Evolutionary conservation across 2,797 vertebrate species (phyloP).

Genomic region (Morus bassanus): DNA sequence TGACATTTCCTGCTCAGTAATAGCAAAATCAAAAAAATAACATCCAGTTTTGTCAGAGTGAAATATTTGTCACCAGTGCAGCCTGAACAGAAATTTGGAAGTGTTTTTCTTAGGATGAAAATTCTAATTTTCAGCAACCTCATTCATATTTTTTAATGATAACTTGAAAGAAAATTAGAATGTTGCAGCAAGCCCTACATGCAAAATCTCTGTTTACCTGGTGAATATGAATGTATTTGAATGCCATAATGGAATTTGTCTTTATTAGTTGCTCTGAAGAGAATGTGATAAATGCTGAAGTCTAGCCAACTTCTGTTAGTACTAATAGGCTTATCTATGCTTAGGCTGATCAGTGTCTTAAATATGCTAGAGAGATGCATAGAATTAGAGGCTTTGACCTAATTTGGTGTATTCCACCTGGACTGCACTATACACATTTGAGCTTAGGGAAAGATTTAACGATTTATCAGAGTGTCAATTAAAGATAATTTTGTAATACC

Average conservation of each 20-base stretch:
- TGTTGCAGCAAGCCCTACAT: background rate
- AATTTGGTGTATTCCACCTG: background rate
- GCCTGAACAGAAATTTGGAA: background rate
- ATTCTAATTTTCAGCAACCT: background rate
- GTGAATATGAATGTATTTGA: background rate
- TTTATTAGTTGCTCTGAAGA: constrained; percentile 21
- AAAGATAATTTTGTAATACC: background rate
- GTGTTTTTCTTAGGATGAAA: background rate
- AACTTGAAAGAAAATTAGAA: background rate
- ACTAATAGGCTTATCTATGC: background rate
- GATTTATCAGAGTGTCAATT: background rate
- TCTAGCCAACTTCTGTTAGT: background rate
- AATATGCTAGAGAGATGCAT: background rate
- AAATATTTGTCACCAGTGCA: background rate
- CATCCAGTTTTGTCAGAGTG: background rate
- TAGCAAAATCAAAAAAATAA: background rate
- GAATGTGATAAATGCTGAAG: background rate
- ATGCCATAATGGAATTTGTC: background rate
- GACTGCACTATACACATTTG: background rate
- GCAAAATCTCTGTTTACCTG: background rate
- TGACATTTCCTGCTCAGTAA: background rate
- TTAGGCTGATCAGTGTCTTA: background rate
- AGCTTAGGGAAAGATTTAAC: background rate
- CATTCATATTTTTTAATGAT: background rate
- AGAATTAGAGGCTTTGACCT: constrained; percentile 9